Evolutionary conservation across 2,113 vertebrate species (phyloP), one percentile per base, ranked within the genome.

Genomic region (Anhinga anhinga): DNA sequence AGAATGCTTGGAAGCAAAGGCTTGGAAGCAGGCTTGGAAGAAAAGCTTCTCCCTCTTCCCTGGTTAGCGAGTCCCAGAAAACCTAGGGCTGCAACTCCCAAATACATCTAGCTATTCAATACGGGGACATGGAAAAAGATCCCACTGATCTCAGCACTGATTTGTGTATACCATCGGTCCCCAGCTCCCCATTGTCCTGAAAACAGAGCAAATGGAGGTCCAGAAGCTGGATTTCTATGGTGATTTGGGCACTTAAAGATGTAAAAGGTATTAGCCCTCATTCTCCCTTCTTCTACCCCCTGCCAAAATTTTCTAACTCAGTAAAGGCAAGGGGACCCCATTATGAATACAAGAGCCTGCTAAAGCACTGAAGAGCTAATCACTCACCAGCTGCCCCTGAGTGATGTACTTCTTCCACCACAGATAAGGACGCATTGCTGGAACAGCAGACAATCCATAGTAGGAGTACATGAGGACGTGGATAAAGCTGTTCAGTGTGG

Each of bases 381-480:
- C 45, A 98, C 99, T 98, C 97, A 99, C 99, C 99, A 99, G 98
- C 97, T 99, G 99, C 21, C 99, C 98, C 98, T 99, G 99, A 45
- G 99, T 99, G 97, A 99, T 99, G 97, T 99, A 99, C 95, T 98
- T 99, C 98, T 99, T 99, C 99, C 99, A 99, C 99, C 99, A 99
- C 71, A 99, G 99, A 97, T 99, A 99, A 0, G 99, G 99, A 45
- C 99, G 98, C 89, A 99, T 97, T 91, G 98, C 98, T 23, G 99
- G 99, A 93, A 99, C 84, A 30, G 99, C 98, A 0, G 99, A 99
- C 92, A 99, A 97, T 25, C 99, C 99, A 1, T 99, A 99, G 97
- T 99, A 99, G 7, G 99, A 99, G 96, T 99, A 99, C 99, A 99
- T 99, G 93, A 99, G 98, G 27, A 99, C 98, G 3, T 99, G 99